Evolutionary conservation across 2,888 invertebrate species (phyloP).

Genomic region (Mesorhabditis sp.): DNA sequence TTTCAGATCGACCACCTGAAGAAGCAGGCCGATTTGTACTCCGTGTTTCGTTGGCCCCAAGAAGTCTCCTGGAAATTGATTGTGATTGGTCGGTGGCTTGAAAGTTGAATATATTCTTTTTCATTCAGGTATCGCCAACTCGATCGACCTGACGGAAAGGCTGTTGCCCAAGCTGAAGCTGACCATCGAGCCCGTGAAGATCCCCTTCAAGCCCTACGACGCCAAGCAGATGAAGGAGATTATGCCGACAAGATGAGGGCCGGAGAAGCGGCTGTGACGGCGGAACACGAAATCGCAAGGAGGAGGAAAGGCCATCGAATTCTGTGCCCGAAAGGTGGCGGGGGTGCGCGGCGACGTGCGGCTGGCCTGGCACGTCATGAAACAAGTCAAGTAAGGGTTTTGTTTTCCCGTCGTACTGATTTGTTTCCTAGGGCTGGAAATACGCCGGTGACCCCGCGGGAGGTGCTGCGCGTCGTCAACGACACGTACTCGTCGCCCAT

Average conservation of each 20-base stretch:
- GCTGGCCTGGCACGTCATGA: slow-evolving; percentile 84
- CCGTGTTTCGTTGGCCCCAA: slow-evolving; percentile 35
- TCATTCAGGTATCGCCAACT: slow-evolving; percentile 75
- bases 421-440: neutral
- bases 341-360: slow-evolving; percentile 90
- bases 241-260: slow-evolving; percentile 71
- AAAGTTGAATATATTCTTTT: neutral
- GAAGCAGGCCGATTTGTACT: slow-evolving; percentile 19
- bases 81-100: slow-evolving; percentile 18
- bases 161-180: slow-evolving; percentile 81
- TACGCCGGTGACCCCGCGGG: slow-evolving; percentile 19
- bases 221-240: slow-evolving; percentile 84
- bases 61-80: slow-evolving; percentile 23
- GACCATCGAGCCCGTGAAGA: slow-evolving; percentile 63
- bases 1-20: slow-evolving; percentile 29
- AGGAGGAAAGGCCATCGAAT: slow-evolving; percentile 81
- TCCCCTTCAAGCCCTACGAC: slow-evolving; percentile 88
- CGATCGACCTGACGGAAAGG: slow-evolving; percentile 87
- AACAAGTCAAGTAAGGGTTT: slow-evolving; percentile 39
- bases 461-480: slow-evolving; percentile 42
- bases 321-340: slow-evolving; percentile 89
- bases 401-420: slow-evolving; percentile 1
- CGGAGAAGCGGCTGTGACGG: neutral
- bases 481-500: slow-evolving; percentile 46
- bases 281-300: neutral